A percentile compares a stretch with the other conserved stretches of the same genome.
These are phyloP conservation scores for Zaprionus lachaisei DNA, from an alignment of 1,140 invertebrate genomes.

Conservation along the genomic window DNA sequence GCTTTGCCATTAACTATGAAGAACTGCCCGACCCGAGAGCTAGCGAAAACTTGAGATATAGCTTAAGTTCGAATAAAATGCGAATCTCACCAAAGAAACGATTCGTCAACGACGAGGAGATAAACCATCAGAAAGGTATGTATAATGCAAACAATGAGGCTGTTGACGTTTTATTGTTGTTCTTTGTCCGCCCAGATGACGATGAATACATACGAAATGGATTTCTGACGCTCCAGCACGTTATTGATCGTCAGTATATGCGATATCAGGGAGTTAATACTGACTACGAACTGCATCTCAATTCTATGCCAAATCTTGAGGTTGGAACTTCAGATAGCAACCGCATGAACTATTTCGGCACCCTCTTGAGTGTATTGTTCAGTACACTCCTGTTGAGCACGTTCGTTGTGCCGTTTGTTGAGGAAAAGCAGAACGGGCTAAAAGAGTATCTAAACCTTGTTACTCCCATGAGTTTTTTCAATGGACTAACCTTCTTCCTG, in stretches of 20 bases:
- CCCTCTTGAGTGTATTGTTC: slow-evolving; percentile 64
- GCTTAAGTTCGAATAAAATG: slow-evolving; percentile 64
- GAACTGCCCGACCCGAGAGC: slow-evolving; percentile 30
- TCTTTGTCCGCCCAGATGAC: slow-evolving; percentile 52
- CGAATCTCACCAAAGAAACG: slow-evolving; percentile 67
- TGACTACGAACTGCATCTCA: slow-evolving; percentile 58
- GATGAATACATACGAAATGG: slow-evolving; percentile 73
- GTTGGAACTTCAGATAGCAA: slow-evolving; percentile 52
- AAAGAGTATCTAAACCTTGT: slow-evolving; percentile 79
- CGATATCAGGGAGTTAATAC: slow-evolving; percentile 34
- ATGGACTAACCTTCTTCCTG: slow-evolving; percentile 76
- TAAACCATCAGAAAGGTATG: slow-evolving; percentile 65
- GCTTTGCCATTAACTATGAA: slow-evolving; percentile 62
- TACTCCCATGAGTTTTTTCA: slow-evolving; percentile 78
- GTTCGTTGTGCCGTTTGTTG: slow-evolving; percentile 77
- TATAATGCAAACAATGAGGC: background rate
- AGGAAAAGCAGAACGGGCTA: slow-evolving; percentile 82
- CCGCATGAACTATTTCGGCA: slow-evolving; percentile 62
- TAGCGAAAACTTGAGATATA: slow-evolving; percentile 46
- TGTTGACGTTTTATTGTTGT: background rate
- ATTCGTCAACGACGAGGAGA: slow-evolving; percentile 72
- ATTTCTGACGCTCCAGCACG: slow-evolving; percentile 68
- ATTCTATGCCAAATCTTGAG: slow-evolving; percentile 67
- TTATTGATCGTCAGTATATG: slow-evolving; percentile 70
- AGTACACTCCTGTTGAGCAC: slow-evolving; percentile 67